Evolutionary conservation across 2,888 invertebrate genomes (phyloP).

Genomic region (Coleophora deauratella): DNA sequence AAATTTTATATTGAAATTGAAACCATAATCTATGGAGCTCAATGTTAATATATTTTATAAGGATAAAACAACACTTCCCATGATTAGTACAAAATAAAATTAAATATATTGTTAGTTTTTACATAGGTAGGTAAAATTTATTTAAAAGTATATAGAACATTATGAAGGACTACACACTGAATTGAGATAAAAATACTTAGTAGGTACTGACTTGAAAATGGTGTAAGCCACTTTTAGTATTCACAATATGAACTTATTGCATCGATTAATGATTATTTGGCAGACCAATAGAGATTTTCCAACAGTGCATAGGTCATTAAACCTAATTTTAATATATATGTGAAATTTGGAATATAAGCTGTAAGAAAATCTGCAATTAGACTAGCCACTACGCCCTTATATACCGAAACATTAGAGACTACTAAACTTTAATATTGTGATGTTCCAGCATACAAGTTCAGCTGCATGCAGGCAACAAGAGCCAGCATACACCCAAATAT

Average conservation of each 20-base stretch:
- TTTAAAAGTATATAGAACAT: slow-evolving; percentile 70
- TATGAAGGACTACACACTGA: slow-evolving; percentile 74
- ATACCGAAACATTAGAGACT: slow-evolving; percentile 70
- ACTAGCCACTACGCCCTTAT: slow-evolving; percentile 70
- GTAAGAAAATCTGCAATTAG: slow-evolving; percentile 75
- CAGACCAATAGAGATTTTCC: slow-evolving; percentile 75
- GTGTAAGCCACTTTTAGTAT: slow-evolving; percentile 73
- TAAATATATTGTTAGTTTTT: slow-evolving; percentile 75
- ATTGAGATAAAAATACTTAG: slow-evolving; percentile 71
- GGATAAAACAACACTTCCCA: slow-evolving; percentile 75
- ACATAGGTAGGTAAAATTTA: slow-evolving; percentile 68
- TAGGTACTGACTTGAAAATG: slow-evolving; percentile 61
- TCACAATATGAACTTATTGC: slow-evolving; percentile 72
- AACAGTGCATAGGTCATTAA: slow-evolving; percentile 71
- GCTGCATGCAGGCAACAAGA: slow-evolving; percentile 68
- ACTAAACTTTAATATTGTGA: slow-evolving; percentile 62
- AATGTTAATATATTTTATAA: slow-evolving; percentile 76
- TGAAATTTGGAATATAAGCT: slow-evolving; percentile 73
- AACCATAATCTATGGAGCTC: slow-evolving; percentile 71
- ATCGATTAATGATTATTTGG: slow-evolving; percentile 68
- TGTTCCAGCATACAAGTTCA: slow-evolving; percentile 72
- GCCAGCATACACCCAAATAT: slow-evolving; percentile 72
- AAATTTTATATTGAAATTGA: slow-evolving; percentile 33
- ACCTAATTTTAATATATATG: slow-evolving; percentile 63
- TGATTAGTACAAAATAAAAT: slow-evolving; percentile 75